Base-by-base conservation (phyloP, 2,113 vertebrate species). In the Procavia capensis region DNA sequence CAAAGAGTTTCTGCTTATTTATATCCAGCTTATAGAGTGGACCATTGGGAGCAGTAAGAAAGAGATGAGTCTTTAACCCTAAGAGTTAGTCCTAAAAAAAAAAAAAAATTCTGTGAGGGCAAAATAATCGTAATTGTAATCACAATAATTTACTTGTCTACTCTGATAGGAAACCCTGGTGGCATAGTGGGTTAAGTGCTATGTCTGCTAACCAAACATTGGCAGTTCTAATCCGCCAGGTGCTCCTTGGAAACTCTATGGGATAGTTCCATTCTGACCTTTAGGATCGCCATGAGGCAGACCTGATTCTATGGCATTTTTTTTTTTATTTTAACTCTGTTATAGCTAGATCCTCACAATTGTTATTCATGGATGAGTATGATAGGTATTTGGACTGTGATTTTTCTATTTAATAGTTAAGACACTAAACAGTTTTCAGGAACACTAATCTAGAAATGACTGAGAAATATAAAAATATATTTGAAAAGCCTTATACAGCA, bases 391-490 rank as follows among this genome's bases (percentile, higher is more conserved):
- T 82, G 29, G 5, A 9, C 4, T 63, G 0, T 85, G 25, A 76
- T 82, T 41, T 85, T 39, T 72, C 16, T 80, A 88, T 85, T 20
- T n/a, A 82, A 82, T 45, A 88, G n/a, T 59, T 31, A 94, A 90
- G 31, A 3, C 20, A 64, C 14, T 90, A n/a, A 54, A 93, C 57
- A 27, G 2, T 45, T 14, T 92, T 64, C 4, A 91, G 17, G 11
- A 59, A 83, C 5, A 29, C 5, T 59, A 72, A 2, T 13, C 14
- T 74, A 86, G 41, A 59, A n/a, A 24, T 87, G 50, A 79, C 11
- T 74, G 31, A 50, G 41, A 36, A 83, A 74, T 68, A 78, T 43
- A 57, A 83, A 85, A 64, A 66, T 25, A 57, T 41, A 45, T 72
- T 63, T 78, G 39, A 61, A 84, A 90, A 72, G 31, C 63, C 75